phyloP scores from a whole-genome alignment of 2,888 invertebrate genomes.

The Phalangium opilio region DNA sequence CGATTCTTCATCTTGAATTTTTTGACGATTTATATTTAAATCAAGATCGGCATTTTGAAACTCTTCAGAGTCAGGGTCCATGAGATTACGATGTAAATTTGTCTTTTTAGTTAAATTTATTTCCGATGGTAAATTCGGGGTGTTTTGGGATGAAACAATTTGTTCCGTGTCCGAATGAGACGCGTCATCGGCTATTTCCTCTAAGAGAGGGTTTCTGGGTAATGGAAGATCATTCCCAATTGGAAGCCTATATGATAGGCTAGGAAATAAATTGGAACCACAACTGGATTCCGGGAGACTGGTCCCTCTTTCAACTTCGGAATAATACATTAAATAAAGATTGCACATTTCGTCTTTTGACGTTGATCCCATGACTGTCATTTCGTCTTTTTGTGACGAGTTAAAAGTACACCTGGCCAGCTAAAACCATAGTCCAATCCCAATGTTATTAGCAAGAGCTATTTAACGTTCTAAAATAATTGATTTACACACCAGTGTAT shows the following conservation, averaged over 20 bases:
- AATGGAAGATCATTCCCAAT: constrained; percentile 32
- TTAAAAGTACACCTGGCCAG: constrained; percentile 41
- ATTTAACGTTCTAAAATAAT: neutral
- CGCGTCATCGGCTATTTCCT: constrained; percentile 31
- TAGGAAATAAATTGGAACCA: constrained; percentile 10
- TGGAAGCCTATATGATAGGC: constrained; percentile 28
- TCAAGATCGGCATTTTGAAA: neutral
- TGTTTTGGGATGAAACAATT: neutral
- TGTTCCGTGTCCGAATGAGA: neutral
- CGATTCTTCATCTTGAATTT: too few relatives aligned
- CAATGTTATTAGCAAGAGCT: constrained; percentile 1
- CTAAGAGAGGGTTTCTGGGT: constrained; percentile 36
- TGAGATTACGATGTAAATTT: neutral
- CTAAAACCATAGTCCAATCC: constrained; percentile 23
- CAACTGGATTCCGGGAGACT: neutral
- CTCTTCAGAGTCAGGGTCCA: constrained; percentile 1
- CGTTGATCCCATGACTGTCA: constrained; percentile 26
- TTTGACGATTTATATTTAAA: too few relatives aligned
- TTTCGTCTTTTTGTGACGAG: constrained; percentile 23
- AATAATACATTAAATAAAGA: constrained; percentile 38
- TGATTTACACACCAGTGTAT: constrained; percentile 30
- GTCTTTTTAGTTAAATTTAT: neutral
- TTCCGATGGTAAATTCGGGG: neutral
- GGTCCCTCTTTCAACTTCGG: constrained; percentile 23
- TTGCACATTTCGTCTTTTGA: constrained; percentile 39